Evolutionary conservation across 2,888 invertebrate species (phyloP).

Genomic region (Gari tellinella): DNA sequence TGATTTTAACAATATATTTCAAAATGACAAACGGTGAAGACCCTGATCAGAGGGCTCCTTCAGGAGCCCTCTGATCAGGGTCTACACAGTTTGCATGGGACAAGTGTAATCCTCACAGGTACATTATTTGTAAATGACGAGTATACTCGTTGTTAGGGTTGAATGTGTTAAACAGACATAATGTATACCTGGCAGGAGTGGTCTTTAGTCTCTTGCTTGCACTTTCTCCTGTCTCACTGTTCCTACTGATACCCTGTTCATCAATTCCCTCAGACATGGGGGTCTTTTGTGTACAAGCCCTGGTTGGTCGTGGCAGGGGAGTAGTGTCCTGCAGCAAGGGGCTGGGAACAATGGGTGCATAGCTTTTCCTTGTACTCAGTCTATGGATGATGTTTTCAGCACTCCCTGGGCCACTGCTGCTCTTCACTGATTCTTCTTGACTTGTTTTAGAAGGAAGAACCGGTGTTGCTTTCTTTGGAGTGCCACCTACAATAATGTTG

Average conservation of each 20-base stretch:
- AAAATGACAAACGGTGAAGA: too few relatives aligned
- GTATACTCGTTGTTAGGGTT: too few relatives aligned
- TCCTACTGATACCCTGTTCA: background rate
- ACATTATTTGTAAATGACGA: too few relatives aligned
- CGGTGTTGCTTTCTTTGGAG: constrained; percentile 47
- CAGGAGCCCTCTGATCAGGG: too few relatives aligned
- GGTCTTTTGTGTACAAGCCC: constrained; percentile 40
- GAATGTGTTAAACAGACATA: too few relatives aligned
- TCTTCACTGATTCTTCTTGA: background rate
- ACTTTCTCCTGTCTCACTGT: constrained; percentile 9
- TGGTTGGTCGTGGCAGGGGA: constrained; percentile 49
- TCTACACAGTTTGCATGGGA: too few relatives aligned
- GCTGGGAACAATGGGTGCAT: constrained; percentile 74
- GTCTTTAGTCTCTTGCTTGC: constrained; percentile 12
- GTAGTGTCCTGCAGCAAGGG: constrained; percentile 72
- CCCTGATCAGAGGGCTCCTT: too few relatives aligned
- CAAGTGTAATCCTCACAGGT: too few relatives aligned
- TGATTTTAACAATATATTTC: too few relatives aligned
- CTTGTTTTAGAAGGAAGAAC: background rate
- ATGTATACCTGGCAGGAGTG: background rate
- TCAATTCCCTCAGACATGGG: constrained; percentile 42
- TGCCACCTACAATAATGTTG: constrained; percentile 38
- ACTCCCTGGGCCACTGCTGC: background rate
- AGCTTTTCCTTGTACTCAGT: constrained; percentile 55
- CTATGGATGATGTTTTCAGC: background rate